Conservation (phyloP, 35 echinoderm and acorn worm species). For the Heliocidaris erythrogramma region DNA sequence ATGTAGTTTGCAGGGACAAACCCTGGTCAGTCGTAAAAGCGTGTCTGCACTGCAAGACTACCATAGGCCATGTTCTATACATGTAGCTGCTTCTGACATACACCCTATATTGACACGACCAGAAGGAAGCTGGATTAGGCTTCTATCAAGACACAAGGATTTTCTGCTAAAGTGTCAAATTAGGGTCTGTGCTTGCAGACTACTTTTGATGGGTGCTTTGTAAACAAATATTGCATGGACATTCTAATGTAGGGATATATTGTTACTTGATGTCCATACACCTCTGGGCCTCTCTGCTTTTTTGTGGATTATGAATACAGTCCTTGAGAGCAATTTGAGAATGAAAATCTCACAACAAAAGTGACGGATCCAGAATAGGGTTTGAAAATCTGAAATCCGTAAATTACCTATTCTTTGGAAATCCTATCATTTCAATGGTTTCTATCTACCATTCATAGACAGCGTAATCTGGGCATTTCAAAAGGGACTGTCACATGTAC, state of each 20-base stretch:
- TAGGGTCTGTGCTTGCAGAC: too few species aligned
- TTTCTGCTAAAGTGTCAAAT: too few species aligned
- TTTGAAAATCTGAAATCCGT: not conserved
- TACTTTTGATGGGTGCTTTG: not conserved
- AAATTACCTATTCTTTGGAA: not conserved
- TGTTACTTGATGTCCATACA: not conserved
- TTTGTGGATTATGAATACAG: not conserved
- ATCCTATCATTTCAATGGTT: not conserved
- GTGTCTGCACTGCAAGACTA: too few species aligned
- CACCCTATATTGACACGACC: too few species aligned
- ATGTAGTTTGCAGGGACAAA: too few species aligned
- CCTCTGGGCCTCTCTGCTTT: not conserved
- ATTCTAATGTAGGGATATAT: too few species aligned
- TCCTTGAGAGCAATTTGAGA: not conserved
- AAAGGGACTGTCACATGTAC: not conserved
- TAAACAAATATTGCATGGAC: not conserved
- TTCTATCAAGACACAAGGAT: too few species aligned
- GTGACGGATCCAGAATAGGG: not conserved
- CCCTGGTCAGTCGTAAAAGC: too few species aligned
- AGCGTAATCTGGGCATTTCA: not conserved
- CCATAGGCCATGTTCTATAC: too few species aligned
- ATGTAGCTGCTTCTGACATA: too few species aligned
- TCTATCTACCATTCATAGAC: not conserved
- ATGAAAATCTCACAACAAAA: not conserved
- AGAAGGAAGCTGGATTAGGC: too few species aligned